Percentiles rank a stretch among this genome's conserved stretches.
Conservation (phyloP, 1,140 invertebrate species). For the Diabrotica virgifera region DNA sequence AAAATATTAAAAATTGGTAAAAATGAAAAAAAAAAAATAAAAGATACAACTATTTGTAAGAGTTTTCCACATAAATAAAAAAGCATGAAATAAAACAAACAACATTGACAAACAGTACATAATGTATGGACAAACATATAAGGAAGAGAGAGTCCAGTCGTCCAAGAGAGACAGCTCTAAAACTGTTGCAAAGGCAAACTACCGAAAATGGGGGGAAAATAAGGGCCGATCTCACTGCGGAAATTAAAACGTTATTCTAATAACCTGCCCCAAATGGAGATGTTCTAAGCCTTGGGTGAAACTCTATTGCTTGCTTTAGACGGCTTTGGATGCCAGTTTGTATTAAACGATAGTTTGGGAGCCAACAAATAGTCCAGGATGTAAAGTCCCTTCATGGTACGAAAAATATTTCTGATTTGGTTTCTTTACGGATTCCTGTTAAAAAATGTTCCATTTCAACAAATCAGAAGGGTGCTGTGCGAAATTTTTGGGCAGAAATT, state of each 20-base stretch:
- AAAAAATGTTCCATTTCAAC: too few species aligned
- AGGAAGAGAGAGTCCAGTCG: conserved; percentile 15
- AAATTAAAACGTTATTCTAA: conserved; percentile 17
- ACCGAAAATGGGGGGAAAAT: not conserved
- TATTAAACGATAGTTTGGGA: not conserved
- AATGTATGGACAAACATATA: conserved; percentile 38
- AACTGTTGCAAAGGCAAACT: conserved; percentile 19
- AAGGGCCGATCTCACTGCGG: not conserved
- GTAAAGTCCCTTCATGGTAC: too few species aligned
- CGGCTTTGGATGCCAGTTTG: conserved; percentile 5
- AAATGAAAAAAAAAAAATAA: too few species aligned
- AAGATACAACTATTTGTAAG: not conserved
- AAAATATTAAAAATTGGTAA: too few species aligned
- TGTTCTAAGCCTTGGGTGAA: conserved; percentile 1
- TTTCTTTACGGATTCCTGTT: too few species aligned
- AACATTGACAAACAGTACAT: conserved; percentile 32
- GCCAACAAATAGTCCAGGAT: too few species aligned
- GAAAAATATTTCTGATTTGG: too few species aligned
- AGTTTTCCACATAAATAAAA: conserved; percentile 9
- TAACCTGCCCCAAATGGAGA: conserved; percentile 9
- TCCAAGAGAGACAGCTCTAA: conserved; percentile 19
- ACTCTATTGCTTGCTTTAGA: not conserved
- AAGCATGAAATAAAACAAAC: conserved; percentile 39
- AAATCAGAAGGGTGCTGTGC: too few species aligned
- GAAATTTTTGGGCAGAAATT: too few species aligned